Evolutionary conservation across 2,797 vertebrate species (phyloP), one percentile per base, ranked within the genome.

Genomic region (Holocentrus rufus): DNA sequence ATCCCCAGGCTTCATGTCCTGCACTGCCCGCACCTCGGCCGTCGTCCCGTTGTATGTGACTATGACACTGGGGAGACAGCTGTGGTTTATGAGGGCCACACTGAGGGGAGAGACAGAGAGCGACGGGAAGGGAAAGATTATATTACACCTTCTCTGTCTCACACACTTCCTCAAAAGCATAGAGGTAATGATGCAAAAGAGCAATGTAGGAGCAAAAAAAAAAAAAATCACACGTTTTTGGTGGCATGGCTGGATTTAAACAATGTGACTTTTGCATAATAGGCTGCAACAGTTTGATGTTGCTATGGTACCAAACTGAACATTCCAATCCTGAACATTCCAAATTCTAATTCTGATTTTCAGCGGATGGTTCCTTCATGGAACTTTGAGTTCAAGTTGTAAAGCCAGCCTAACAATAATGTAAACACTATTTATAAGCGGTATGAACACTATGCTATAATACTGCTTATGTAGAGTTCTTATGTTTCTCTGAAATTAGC

Each of bases 51-150:
- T 94, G 81, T 95, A 98, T 13, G 97, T 99, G 80, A 99, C 96
- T 4, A 98, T 97, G 85, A 96, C 96, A n/a, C 95, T 99, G 66
- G 97, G 96, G 39, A 95, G 95, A 75, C 98, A 99, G 88, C 97
- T 98, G 88, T 99, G 98, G 91, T 99, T 99, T 92, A 98, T 95
- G 68, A 99, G 74, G 0, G 97, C 96, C 61, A 98, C 95, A 8
- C 98, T 98, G 78, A 22, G 30, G 49, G 27, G 44, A 55, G 14
- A 75, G 47, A 82, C 8, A 83, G 5, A 70, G 13, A 69, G 25
- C 25, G 36, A 64, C 7, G 49, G 9, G 27, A 17, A 82, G 17
- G 74, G 8, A 25, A 10, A 30, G 7, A 23, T 64, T 20, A 77
- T 4, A 63, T 14, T 47, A n/a, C 72, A 56, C 61, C 11, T 69